Evolutionary conservation across 1,140 invertebrate species (phyloP).

Genomic region (Euglossa dilemma): DNA sequence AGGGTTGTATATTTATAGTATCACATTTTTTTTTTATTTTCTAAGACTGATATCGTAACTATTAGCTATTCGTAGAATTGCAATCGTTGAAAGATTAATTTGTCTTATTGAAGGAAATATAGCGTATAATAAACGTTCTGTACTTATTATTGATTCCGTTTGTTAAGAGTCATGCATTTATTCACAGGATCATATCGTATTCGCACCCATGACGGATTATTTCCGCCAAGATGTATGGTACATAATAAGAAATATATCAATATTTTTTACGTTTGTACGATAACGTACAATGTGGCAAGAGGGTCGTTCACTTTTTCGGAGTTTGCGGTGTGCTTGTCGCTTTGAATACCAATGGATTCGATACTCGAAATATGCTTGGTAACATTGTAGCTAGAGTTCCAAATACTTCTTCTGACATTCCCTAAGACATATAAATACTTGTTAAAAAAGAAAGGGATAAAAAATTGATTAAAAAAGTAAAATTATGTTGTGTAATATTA

Average conservation of each 20-base stretch:
- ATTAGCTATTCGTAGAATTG: not conserved
- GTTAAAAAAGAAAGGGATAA: not conserved
- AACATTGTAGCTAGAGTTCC: slow-evolving; percentile 92
- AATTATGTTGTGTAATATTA: slow-evolving; percentile 1
- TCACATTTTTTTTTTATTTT: not conserved
- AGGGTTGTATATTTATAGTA: not conserved
- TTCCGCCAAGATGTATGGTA: slow-evolving; percentile 27
- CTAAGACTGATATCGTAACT: not conserved
- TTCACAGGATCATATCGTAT: slow-evolving; percentile 54
- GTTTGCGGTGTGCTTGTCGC: slow-evolving; percentile 80
- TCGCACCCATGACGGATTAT: slow-evolving; percentile 26
- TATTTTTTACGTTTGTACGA: slow-evolving; percentile 43
- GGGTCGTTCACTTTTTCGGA: slow-evolving; percentile 77
- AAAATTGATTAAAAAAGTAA: not conserved
- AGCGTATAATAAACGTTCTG: not conserved
- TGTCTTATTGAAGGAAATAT: not conserved
- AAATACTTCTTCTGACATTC: slow-evolving; percentile 94
- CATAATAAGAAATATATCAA: slow-evolving; percentile 59
- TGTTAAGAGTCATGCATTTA: slow-evolving; percentile 56
- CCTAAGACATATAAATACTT: slow-evolving; percentile 84
- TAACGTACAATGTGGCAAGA: slow-evolving; percentile 33
- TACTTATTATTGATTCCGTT: slow-evolving; percentile 14
- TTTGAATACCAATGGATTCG: slow-evolving; percentile 91
- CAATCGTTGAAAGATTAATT: not conserved
- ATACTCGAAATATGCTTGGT: slow-evolving; percentile 94